Conservation (phyloP, 2,113 vertebrate species). For the Sarotherodon lohbergeri region DNA sequence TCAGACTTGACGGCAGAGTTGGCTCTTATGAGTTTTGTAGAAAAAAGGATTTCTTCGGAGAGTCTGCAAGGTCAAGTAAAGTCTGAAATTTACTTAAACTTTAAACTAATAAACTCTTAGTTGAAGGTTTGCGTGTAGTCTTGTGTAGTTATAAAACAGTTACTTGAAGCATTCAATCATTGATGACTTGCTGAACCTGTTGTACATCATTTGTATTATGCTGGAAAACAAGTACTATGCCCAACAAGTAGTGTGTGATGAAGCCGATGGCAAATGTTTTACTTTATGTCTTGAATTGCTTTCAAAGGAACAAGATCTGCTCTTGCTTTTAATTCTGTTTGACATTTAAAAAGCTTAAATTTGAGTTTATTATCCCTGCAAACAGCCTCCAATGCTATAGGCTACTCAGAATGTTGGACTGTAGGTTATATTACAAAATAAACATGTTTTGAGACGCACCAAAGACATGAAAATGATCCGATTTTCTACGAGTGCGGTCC, state of each 20-base stretch:
- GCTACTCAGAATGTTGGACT: neutral
- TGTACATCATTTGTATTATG: neutral
- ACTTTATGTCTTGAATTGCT: neutral
- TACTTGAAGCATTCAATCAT: neutral
- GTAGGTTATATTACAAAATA: neutral
- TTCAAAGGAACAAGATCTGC: neutral
- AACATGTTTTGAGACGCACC: neutral
- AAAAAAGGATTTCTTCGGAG: neutral
- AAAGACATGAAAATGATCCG: neutral
- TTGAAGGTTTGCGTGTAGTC: neutral
- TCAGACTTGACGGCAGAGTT: neutral
- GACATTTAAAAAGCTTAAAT: neutral
- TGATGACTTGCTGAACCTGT: neutral
- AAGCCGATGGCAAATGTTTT: neutral
- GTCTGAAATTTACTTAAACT: neutral
- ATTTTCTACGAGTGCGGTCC: neutral
- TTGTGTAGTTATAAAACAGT: neutral
- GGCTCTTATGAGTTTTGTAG: neutral
- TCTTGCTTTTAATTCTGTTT: neutral
- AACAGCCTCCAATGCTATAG: neutral
- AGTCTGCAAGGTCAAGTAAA: neutral
- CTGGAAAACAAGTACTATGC: neutral
- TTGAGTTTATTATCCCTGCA: neutral
- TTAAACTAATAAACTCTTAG: neutral
- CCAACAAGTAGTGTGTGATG: neutral